Evolutionary conservation across 2,888 invertebrate species (phyloP).

Genomic region (Drosophila affinis): DNA sequence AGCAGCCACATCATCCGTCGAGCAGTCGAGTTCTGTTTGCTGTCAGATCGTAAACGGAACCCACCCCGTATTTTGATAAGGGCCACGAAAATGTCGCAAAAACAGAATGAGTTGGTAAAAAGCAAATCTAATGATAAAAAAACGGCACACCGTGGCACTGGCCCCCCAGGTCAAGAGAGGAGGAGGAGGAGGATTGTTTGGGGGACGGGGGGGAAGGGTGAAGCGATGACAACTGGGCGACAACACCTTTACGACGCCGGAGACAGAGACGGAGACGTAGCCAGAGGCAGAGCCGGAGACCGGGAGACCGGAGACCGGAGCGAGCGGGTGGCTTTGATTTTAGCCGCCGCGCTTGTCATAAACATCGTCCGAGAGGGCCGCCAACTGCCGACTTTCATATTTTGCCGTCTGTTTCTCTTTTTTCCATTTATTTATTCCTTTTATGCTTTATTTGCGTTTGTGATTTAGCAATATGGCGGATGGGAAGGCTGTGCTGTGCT

Average conservation of each 20-base stretch:
- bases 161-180: constrained; percentile 2
- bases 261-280: neutral
- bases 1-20: constrained; percentile 5
- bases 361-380: constrained; percentile 38
- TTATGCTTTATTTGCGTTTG: constrained; percentile 74
- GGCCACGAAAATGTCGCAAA: constrained; percentile 70
- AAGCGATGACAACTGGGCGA: constrained; percentile 32
- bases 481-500: constrained; percentile 9
- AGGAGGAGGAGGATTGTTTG: neutral
- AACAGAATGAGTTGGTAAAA: constrained; percentile 55
- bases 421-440: constrained; percentile 59
- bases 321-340: constrained; percentile 69
- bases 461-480: constrained; percentile 74
- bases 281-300: constrained; percentile 3
- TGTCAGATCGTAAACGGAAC: constrained; percentile 57
- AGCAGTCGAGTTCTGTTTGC: constrained; percentile 31
- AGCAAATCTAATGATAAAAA: constrained; percentile 53
- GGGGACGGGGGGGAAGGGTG: neutral
- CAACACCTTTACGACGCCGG: constrained; percentile 62
- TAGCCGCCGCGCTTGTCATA: constrained; percentile 77
- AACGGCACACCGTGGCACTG: constrained; percentile 14
- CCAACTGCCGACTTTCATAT: constrained; percentile 67
- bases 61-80: constrained; percentile 60
- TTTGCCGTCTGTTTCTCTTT: constrained; percentile 72
- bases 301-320: constrained; percentile 9